Evolutionary conservation across 2,113 vertebrate species (phyloP).

Genomic region (Cnemophilus loriae): DNA sequence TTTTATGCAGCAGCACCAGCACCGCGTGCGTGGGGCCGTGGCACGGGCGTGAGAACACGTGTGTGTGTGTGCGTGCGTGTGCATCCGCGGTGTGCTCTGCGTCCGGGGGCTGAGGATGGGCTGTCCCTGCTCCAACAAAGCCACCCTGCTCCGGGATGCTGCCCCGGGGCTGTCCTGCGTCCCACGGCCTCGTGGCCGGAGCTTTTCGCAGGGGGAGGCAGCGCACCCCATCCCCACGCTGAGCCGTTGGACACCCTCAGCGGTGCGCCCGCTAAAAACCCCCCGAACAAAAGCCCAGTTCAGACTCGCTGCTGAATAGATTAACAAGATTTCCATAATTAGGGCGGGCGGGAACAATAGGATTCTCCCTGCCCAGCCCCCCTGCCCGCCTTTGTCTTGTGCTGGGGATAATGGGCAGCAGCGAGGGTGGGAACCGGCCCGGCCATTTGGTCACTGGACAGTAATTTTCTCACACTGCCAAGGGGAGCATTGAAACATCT

Average conservation of each 20-base stretch:
- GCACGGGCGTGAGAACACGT: rapidly evolving
- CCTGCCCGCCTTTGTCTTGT: constrained; percentile 83
- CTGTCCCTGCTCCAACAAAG: rapidly evolving
- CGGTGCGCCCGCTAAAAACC: constrained; percentile 27
- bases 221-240: neutral
- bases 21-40: rapidly evolving
- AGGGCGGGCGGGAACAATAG: constrained; percentile 86
- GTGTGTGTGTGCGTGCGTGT: rapidly evolving
- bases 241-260: constrained; percentile 52
- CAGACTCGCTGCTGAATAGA: constrained; percentile 83
- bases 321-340: constrained; percentile 99
- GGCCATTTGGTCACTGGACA: constrained; percentile 80
- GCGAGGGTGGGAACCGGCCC: constrained; percentile 64
- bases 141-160: neutral
- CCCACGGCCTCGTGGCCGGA: rapidly evolving
- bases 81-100: rapidly evolving
- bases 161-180: neutral
- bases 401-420: constrained; percentile 80
- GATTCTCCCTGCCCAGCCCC: constrained; percentile 77
- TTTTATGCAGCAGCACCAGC: rapidly evolving
- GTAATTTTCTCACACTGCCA: constrained; percentile 78
- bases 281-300: constrained; percentile 70
- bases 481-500: constrained; percentile 82
- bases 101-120: rapidly evolving
- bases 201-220: neutral